phyloP scores from a whole-genome alignment of 2,888 invertebrate genomes.

The Agelastica alni region DNA sequence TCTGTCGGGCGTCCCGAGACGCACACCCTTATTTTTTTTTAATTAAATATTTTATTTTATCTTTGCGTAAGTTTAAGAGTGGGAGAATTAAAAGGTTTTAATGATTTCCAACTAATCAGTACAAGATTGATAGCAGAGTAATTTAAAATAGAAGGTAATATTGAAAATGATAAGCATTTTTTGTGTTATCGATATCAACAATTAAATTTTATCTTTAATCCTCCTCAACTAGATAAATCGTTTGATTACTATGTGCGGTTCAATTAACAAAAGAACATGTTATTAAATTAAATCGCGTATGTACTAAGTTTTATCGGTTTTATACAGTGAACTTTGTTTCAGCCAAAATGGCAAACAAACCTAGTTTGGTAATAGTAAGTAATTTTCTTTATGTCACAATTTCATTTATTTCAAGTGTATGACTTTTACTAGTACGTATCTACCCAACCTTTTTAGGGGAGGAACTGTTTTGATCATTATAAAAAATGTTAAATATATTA shows the following conservation, averaged over 20 bases:
- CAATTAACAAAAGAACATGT: background rate
- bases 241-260: background rate
- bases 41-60: background rate
- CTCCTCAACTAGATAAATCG: background rate
- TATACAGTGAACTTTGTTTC: constrained; percentile 1
- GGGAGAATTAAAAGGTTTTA: constrained; percentile 2
- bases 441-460: too few species aligned
- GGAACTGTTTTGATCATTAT: too few species aligned
- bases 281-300: background rate
- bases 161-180: background rate
- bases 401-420: too few species aligned
- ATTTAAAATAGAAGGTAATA: background rate
- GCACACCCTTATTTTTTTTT: background rate
- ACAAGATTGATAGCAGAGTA: background rate
- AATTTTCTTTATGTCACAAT: background rate
- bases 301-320: background rate
- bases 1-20: too few species aligned
- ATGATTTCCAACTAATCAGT: background rate
- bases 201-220: constrained; percentile 15
- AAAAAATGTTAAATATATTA: too few species aligned
- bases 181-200: constrained; percentile 1
- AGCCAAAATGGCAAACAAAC: constrained; percentile 15
- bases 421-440: too few species aligned
- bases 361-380: constrained; percentile 18
- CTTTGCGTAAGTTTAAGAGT: too few species aligned